Evolutionary conservation across 2,797 vertebrate species (phyloP), one percentile per base, ranked within the genome.

Genomic region (Tauraco hartlaubi): DNA sequence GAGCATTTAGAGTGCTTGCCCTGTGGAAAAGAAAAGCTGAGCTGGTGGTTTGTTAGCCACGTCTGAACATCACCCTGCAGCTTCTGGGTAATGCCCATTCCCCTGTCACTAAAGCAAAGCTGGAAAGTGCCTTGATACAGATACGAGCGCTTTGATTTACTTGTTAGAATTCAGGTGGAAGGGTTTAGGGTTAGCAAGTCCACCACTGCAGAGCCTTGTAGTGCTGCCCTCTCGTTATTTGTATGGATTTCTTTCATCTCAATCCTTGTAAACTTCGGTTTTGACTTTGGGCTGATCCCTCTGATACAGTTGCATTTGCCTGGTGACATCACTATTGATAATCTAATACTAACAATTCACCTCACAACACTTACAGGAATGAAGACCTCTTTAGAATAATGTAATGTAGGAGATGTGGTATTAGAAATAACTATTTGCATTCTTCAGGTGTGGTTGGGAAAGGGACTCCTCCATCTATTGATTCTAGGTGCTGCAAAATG

Each of bases 71-170:
- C 49, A n/a, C 84, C 48, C 67, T 35, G 21, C 44, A 94, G 93
- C 92, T 96, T 95, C 92, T 88, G 91, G 76, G 66, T 93, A 88
- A 90, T 96, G 93, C 91, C 95, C 95, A 66, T 90, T 96, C 88
- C 67, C 39, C 26, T 81, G 85, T 87, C 67, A 33, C 69, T 76
- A 22, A 77, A 74, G 68, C 76, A 73, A 15, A 73, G 73, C 93
- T 66, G 90, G 63, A 75, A 95, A 88, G 61, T 94, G 85, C 78
- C 93, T 93, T 84, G 73, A 66, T 86, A 89, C 93, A 92, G 46
- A 84, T 62, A 92, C 0, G 2, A 48, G 25, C 1, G 37, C 84
- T 95, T 93, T 72, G 55, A 52, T 29, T 71, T 73, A 63, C 74
- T 95, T 88, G 73, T 66, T 25, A 73, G 73, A 94, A 95, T 96